These are phyloP conservation scores for Tromatobia lineatoria DNA, from an alignment of 2,888 invertebrate genomes.

Conservation along the genomic window DNA sequence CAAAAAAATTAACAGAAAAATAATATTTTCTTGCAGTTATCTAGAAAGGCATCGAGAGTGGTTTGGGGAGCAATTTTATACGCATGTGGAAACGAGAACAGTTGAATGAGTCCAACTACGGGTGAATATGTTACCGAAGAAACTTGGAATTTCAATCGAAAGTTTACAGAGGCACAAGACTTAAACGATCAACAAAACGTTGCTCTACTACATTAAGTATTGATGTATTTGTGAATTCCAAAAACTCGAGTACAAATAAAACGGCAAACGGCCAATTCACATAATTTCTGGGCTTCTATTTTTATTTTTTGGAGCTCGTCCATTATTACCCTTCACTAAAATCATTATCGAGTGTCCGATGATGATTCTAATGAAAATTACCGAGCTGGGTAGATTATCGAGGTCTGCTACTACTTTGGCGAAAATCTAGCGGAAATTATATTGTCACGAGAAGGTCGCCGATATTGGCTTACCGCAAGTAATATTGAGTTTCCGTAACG, in stretches of 20 bases:
- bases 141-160: background rate
- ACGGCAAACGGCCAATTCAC: conserved; percentile 7
- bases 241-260: conserved; percentile 54
- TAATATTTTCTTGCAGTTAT: conserved; percentile 87
- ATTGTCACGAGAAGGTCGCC: conserved; percentile 55
- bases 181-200: background rate
- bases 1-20: conserved; percentile 58
- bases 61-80: conserved; percentile 92
- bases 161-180: background rate
- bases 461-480: conserved; percentile 71
- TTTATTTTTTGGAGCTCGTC: no score
- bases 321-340: background rate
- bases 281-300: no score
- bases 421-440: background rate
- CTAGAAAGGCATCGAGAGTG: conserved; percentile 93
- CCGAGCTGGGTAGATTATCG: no score
- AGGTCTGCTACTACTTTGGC: no score
- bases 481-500: conserved; percentile 68
- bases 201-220: conserved; percentile 47
- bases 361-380: no score
- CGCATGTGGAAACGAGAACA: conserved; percentile 84
- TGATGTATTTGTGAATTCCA: conserved; percentile 33
- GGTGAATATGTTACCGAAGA: background rate
- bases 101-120: background rate
- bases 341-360: no score